phyloP scores from a whole-genome alignment of 2,113 vertebrate genomes.

The Paralichthys olivaceus region DNA sequence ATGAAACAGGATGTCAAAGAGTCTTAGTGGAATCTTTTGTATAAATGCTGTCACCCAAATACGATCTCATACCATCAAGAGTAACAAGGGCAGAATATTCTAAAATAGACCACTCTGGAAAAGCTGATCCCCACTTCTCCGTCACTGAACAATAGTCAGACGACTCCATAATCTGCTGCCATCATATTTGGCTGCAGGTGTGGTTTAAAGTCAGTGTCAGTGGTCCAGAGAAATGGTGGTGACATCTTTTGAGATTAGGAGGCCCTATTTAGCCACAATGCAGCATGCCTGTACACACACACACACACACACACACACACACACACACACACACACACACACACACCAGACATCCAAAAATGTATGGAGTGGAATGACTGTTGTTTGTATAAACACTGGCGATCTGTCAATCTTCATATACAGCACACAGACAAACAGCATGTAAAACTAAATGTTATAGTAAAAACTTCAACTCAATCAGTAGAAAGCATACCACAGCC shows the following conservation, averaged over 20 bases:
- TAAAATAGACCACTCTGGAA: constrained; percentile 66
- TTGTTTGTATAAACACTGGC: background rate
- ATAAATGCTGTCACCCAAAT: constrained; percentile 33
- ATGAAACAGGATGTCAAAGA: constrained; percentile 27
- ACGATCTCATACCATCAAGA: background rate
- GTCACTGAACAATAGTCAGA: constrained; percentile 62
- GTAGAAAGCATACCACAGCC: too few relatives aligned
- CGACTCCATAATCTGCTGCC: constrained; percentile 43
- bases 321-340: background rate
- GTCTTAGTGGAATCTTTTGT: background rate
- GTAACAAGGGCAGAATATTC: constrained; percentile 48
- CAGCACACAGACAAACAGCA: background rate
- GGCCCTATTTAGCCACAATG: constrained; percentile 63
- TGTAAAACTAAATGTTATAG: background rate
- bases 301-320: background rate
- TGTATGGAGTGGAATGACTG: constrained; percentile 5
- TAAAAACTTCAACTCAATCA: background rate
- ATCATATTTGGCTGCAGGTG: constrained; percentile 49
- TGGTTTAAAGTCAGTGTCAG: constrained; percentile 40
- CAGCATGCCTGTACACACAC: constrained; percentile 15
- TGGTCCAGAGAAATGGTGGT: constrained; percentile 45
- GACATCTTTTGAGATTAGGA: constrained; percentile 71
- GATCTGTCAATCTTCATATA: background rate
- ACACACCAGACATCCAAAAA: background rate
- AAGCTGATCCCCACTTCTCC: constrained; percentile 34